Percentiles rank a stretch among this genome's conserved stretches.
These are phyloP conservation scores for Rosalia funebris DNA, from an alignment of 2,888 invertebrate species.

Conservation along the genomic window DNA sequence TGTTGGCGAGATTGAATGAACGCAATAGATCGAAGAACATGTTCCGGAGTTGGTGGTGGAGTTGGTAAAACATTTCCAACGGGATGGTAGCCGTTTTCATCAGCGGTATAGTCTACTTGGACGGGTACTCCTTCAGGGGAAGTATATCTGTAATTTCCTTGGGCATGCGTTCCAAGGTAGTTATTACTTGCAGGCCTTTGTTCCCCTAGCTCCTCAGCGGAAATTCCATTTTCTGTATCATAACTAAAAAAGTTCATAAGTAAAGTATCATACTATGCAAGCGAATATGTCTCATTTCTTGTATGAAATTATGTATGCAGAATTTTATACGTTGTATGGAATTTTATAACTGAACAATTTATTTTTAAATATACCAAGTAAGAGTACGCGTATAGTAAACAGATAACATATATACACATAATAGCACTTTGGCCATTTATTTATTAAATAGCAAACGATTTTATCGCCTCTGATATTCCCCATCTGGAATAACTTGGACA, in stretches of 20 bases:
- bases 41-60: conserved; percentile 14
- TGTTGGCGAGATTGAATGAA: neutral
- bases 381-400: no score
- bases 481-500: no score
- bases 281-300: no score
- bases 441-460: no score
- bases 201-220: conserved; percentile 15
- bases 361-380: no score
- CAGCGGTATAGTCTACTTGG: conserved; percentile 18
- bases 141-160: conserved; percentile 70
- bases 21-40: conserved; percentile 7
- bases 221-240: conserved; percentile 28
- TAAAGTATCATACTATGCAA: no score
- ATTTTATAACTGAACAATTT: no score
- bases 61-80: conserved; percentile 18
- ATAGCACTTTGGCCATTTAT: no score
- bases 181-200: conserved; percentile 60
- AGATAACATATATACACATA: no score
- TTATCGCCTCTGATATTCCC: no score
- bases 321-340: no score
- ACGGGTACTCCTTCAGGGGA: conserved; percentile 68
- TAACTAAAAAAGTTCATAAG: conserved; percentile 22
- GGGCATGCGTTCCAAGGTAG: conserved; percentile 77
- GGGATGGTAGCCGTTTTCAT: conserved; percentile 30
- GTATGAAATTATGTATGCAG: no score